Percentiles rank a stretch among this genome's conserved stretches.
Evolutionary conservation across 2,888 invertebrate genomes (phyloP).

Genomic region (Halictus quadricinctus): DNA sequence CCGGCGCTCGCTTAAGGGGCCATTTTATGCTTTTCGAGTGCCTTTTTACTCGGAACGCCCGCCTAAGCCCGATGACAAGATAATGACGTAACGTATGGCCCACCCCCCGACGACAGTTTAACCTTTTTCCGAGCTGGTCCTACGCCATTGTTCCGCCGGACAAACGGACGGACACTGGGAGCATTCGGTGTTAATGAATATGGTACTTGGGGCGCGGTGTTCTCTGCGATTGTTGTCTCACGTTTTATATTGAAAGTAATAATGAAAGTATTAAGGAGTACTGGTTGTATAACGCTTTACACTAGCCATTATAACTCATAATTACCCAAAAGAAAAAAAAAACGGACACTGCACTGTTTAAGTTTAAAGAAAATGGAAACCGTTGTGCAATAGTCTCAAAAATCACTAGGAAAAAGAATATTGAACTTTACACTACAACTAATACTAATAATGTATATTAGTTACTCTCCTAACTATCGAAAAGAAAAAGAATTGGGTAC

Average conservation of each 20-base stretch:
- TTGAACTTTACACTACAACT: too few relatives aligned
- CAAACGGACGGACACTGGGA: not conserved
- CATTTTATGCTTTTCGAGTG: slow-evolving; percentile 45
- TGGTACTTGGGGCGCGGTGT: not conserved
- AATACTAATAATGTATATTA: too few relatives aligned
- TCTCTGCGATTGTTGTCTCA: too few relatives aligned
- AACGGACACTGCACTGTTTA: too few relatives aligned
- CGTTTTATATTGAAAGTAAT: not conserved
- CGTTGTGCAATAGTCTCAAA: too few relatives aligned
- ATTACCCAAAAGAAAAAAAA: not conserved
- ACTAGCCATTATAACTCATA: not conserved
- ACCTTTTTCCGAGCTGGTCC: not conserved
- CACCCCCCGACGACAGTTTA: slow-evolving; percentile 6
- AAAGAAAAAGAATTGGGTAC: not conserved
- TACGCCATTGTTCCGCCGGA: not conserved
- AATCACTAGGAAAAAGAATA: too few relatives aligned
- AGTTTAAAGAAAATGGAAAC: too few relatives aligned
- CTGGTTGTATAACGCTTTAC: not conserved
- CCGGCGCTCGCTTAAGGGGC: slow-evolving; percentile 22
- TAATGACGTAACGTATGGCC: slow-evolving; percentile 9
- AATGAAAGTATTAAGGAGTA: not conserved
- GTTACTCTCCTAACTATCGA: too few relatives aligned
- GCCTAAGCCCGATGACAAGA: slow-evolving; percentile 25
- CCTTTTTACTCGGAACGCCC: slow-evolving; percentile 10
- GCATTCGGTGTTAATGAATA: not conserved